Base-by-base conservation (phyloP, 2,888 invertebrate genomes). In the Lathronympha strigana region DNA sequence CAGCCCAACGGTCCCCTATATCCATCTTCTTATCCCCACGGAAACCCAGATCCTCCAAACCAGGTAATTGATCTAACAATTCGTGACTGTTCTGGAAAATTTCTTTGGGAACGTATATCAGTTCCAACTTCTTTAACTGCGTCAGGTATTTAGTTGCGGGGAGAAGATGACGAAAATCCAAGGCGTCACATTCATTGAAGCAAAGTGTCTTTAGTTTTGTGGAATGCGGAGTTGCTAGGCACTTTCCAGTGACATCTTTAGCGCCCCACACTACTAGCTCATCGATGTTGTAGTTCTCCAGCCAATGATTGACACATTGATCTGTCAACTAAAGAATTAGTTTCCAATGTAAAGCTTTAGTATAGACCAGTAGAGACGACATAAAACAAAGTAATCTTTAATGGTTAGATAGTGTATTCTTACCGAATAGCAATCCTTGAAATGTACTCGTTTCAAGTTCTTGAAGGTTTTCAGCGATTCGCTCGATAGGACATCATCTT, bases 361-460 rank as follows among this genome's bases (percentile, higher is more conserved):
- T 33, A 31, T 8, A 51, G 19, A 51, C 31, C 19, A 17, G 33
- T 51, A 17, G n/a, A 47, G 31, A 53, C 19, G n/a, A 19, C 36
- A 19, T 8, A 33, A 51, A 51, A 19, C 19, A n/a, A 53, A 36
- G 33, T 15, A 36, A 33, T 36, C 6, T 9, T 36, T 51, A 17
- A 15, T 28, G 3, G 8, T 15, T 31, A 50, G 15, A 17, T 47
- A 5, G 25, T 15, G 49, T 17, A 31, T 13, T 9, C 53, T 53
- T 53, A 53, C 53, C 6, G 6, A n/a, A 3, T 53, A 3, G 21
- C 40, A 40, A 23, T 19, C 23, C 15, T 21, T 25, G 17, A 55
- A 55, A 13, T 55, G 55, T 17, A 55, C 40, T 17, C 25, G 23
- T 15, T 55, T 55, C 17, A 55, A 40, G 0, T 25, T 55, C 17